Evolutionary conservation across 2,888 invertebrate genomes (phyloP), one percentile per base, ranked within the genome.

Genomic region (Autographa gamma): DNA sequence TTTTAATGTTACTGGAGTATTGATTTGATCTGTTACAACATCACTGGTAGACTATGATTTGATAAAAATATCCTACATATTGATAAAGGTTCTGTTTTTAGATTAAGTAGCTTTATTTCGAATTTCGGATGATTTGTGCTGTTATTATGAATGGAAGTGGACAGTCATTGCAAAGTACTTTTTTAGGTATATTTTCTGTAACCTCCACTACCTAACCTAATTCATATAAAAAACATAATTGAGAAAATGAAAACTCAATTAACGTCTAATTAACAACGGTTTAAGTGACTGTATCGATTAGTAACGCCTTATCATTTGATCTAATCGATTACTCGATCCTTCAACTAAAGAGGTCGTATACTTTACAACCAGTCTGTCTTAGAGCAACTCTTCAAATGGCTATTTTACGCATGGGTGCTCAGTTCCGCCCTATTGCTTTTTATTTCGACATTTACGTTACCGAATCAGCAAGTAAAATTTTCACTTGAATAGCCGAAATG

Each of bases 381-480:
- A 75, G 77, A 85, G 78, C 80, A 85, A 82, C 83, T 85, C 84
- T 82, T 85, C 67, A 74, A 87, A 84, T 83, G 75, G 80, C 82
- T 84, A 91, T 91, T 93, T 93, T 91, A 93, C 93, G 93, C 91
- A 87, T 91, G 91, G 89, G 85, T 82, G 89, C 85, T 88, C 85
- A 82, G 91, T 87, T 84, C 89, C 90, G 91, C 86, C 88, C 89
- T 89, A 89, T 88, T 91, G 92, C 82, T 80, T 90, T 88, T 84
- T 86, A 87, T 91, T 89, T 92, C 91, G 87, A 88, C 87, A 91
- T 88, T 83, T 56, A 73, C 76, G 79, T 82, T 81, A 48, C 75
- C 75, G 74, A 74, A 77, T 82, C 62, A 62, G 69, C 69, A 60
- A 73, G 65, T 52, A 77, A 34, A 71, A 74, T 38, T 56, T 61